Percentiles rank a stretch among this genome's conserved stretches.
These are phyloP conservation scores for Nomada goodeniana DNA, from an alignment of 2,888 invertebrate species.

Conservation along the genomic window DNA sequence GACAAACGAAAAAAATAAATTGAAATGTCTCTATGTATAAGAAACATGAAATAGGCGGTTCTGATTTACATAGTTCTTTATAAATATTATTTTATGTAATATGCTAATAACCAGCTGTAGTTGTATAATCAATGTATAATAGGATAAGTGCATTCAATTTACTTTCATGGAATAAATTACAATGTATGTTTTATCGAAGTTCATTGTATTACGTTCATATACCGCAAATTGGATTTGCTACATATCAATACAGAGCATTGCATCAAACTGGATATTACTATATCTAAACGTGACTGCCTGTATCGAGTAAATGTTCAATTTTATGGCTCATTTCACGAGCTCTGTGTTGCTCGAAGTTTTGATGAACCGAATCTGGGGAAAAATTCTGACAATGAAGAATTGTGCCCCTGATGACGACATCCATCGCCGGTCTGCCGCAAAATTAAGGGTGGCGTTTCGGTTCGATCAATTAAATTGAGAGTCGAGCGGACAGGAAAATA, in stretches of 20 bases:
- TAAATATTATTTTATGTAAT: no score
- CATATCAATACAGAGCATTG: conserved; percentile 10
- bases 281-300: conserved; percentile 60
- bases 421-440: conserved; percentile 38
- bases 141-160: no score
- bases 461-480: conserved; percentile 40
- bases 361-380: conserved; percentile 40
- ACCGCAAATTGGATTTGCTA: not conserved
- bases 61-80: no score
- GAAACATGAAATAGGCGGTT: no score
- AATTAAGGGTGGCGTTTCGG: conserved; percentile 50
- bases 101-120: no score
- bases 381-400: conserved; percentile 42
- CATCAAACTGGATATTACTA: conserved; percentile 41
- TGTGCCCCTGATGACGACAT: conserved; percentile 19
- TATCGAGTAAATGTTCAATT: conserved; percentile 66
- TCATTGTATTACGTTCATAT: no score
- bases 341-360: conserved; percentile 34
- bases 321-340: conserved; percentile 69
- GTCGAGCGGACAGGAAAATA: conserved; percentile 30
- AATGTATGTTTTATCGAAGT: no score
- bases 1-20: no score
- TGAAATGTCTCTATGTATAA: no score
- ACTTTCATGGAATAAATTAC: no score
- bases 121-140: no score